Base-by-base conservation (phyloP, 2,113 vertebrate genomes). In the Empidonax alnorum region DNA sequence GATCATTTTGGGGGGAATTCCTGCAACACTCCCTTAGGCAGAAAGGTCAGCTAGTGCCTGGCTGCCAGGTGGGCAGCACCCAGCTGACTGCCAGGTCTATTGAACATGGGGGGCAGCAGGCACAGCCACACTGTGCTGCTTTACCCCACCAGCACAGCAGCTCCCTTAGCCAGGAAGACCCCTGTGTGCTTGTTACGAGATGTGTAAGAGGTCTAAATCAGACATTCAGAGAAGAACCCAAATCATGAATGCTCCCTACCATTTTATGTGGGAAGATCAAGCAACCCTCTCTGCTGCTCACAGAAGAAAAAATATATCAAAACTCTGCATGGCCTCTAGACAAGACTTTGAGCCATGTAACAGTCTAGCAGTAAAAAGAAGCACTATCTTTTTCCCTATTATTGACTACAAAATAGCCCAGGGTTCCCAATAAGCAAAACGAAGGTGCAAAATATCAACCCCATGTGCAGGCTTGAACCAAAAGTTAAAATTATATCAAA, bases 401-500 rank as follows among this genome's bases (percentile, higher is more conserved):
- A n/a, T 61, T 94, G 52, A 73, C 83, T 66, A 49, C 49, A 71
- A 93, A 93, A 84, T 77, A 84, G 49, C 44, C 49, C 69, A 92
- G 84, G 69, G 83, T 95, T 73, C 89, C n/a, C n/a, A 94, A 81
- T 55, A 87, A 89, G n/a, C 61, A 95, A 94, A 96, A 89, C 10
- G 66, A 65, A 89, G 24, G 41, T 53, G 92, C 73, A 94, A 95
- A 95, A 93, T 55, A 84, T 37, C 77, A 94, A 41, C 35, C 69
- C 55, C 47, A 68, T 25, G 25, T 33, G 23, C 23, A 85, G 46
- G 53, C 52, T 86, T 79, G 72, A 95, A 92, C 93, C 39, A 84
- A 73, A 95, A 93, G 83, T 87, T 93, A 93, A 94, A 94, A 94
- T 95, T 89, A 78, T 62, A 93, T 68, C 62, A 84, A 96, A 95